Percentiles rank a stretch among this genome's conserved stretches.
These are phyloP conservation scores for Leucopsar rothschildi DNA, from an alignment of 2,113 vertebrate genomes.

Conservation along the genomic window DNA sequence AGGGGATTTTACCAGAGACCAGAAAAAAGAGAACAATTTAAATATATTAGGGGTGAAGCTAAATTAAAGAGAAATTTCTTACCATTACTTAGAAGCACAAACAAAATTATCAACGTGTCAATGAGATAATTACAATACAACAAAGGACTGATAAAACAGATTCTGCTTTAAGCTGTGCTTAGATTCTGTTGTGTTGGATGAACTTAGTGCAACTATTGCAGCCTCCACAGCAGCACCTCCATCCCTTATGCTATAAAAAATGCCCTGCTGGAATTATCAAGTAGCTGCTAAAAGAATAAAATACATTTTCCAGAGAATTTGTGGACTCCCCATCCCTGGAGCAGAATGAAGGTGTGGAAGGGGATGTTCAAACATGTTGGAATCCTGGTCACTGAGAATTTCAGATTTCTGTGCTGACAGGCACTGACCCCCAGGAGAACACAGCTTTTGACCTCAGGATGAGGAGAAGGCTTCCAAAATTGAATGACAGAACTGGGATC, in stretches of 20 bases:
- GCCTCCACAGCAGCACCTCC: not conserved
- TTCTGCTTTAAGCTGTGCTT: not conserved
- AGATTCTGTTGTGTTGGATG: not conserved
- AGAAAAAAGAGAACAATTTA: not conserved
- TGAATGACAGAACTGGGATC: too few species aligned
- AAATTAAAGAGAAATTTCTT: not conserved
- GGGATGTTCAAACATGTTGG: not conserved
- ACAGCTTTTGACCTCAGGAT: too few species aligned
- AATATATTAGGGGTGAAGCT: not conserved
- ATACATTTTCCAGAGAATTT: accelerated
- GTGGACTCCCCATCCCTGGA: not conserved
- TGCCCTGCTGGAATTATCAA: not conserved
- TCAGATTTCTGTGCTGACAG: too few species aligned
- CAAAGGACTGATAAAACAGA: not conserved
- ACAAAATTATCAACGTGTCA: not conserved
- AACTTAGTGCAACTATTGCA: accelerated
- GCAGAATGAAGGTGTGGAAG: not conserved
- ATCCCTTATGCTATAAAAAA: not conserved
- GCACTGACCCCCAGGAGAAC: too few species aligned
- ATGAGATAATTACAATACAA: not conserved
- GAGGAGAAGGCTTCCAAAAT: too few species aligned
- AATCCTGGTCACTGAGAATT: too few species aligned
- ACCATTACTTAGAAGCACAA: not conserved
- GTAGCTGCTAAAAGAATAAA: not conserved
- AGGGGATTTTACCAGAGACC: not conserved